These are phyloP conservation scores for Folsomia candida DNA, from an alignment of 2,888 invertebrate species.

Conservation along the genomic window DNA sequence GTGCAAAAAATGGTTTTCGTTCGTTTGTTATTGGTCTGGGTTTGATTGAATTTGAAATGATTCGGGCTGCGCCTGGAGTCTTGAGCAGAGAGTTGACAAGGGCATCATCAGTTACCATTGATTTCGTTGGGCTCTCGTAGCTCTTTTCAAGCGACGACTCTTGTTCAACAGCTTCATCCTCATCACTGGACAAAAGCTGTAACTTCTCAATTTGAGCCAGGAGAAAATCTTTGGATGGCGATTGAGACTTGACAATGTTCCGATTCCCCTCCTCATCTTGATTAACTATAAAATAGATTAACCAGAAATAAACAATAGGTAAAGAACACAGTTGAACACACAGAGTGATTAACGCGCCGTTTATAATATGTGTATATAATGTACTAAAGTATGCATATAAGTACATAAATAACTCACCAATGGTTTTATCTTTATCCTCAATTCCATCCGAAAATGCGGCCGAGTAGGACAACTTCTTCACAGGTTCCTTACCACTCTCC, in stretches of 20 bases:
- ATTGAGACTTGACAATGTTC: no score
- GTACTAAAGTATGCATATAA: no score
- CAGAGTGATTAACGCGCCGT: no score
- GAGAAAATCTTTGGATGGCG: neutral
- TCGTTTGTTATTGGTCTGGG: no score
- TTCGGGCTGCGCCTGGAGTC: neutral
- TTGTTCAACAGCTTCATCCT: constrained; percentile 10
- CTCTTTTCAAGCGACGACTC: neutral
- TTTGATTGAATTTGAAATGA: neutral
- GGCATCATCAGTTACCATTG: neutral
- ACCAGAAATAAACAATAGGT: no score
- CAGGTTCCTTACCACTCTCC: neutral
- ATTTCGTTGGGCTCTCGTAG: neutral
- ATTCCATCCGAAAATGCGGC: constrained; percentile 1
- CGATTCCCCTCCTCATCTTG: no score
- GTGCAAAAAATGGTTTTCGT: no score
- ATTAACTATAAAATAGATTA: no score
- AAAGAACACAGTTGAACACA: no score
- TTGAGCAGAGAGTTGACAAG: constrained; percentile 2
- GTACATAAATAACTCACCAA: no score
- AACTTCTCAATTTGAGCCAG: constrained; percentile 20
- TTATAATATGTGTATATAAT: no score
- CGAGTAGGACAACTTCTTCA: neutral
- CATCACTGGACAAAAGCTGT: constrained; percentile 17
- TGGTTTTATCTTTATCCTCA: no score